Evolutionary conservation across 1,140 invertebrate genomes (phyloP), one percentile per base, ranked within the genome.

Genomic region (Cotesia chilonis): DNA sequence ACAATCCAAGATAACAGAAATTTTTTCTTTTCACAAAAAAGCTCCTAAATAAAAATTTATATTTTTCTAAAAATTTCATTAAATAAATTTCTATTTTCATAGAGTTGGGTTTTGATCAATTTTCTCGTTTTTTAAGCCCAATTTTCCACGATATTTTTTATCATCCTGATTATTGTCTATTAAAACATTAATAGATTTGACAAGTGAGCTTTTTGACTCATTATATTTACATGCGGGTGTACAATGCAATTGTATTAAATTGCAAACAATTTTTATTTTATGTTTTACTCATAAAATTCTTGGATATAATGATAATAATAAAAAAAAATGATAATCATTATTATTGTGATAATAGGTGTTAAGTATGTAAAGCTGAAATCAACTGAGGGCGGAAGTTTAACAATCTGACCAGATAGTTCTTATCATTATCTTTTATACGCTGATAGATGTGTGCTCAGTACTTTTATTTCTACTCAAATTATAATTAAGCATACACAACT

Each of bases 321-420:
- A 47, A 9, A 47, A 28, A 28, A 28, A 28, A 28, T 28, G 28
- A 28, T 28, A 28, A 28, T 28, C 28, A 28, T 2, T 47, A 47
- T 10, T 47, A 47, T 47, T 9, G 6, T 9, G 6, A 47, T 47
- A 9, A 47, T 47, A 47, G 41, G 41, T 47, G 41, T 47, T 9
- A 47, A 47, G 41, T 47, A 47, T 47, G 41, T 47, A 47, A 47
- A 5, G 14, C 14, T 28, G 14, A 28, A 59, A 59, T 59, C 57
- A 59, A 59, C 57, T 59, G 57, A 59, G 57, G 57, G 57, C 57
- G 57, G 57, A 59, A 59, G 20, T 59, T 59, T 17, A 59, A 59
- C 57, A 59, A 59, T 59, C 57, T 20, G 57, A 20, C 17, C 20
- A 59, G 17, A 59, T 17, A 59, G 57, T 20, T 59, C 9, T 9